Base-by-base conservation (phyloP, 1,140 invertebrate genomes). In the Schlechtendalia chinensis region DNA sequence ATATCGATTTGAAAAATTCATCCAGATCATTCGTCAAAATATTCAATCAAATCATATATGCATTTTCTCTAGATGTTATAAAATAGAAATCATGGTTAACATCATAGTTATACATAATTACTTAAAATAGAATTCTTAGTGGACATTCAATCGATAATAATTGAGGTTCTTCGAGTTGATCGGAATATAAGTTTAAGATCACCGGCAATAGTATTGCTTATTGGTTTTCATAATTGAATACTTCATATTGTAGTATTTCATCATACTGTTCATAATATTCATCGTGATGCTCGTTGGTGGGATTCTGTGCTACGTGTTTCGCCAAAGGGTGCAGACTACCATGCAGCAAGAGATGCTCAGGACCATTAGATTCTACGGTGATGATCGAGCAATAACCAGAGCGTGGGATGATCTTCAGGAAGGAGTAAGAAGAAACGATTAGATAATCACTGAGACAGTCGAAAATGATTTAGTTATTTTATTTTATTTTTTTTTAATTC, bases 231-330 rank as follows among this genome's bases (percentile, higher is more conserved):
- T 83, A 39, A 39, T 8, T 8, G 32, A 39, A 39, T 8, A 39
- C 3, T 39, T 39, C 32, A 8, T 39, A 8, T 89, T 90, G 32
- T 88, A 96, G 93, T 96, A 96, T 85, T 94, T 94, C 86, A 93
- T 96, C 83, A 88, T 94, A 22, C 88, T 96, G 32, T 91, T 96
- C 83, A 87, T 95, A 81, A 90, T 96, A 77, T 95, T 96, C 85
- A 92, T 96, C 77, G 92, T 92, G 74, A 92, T 96, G 89, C 86
- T 96, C 81, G 91, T 96, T 83, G 94, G 94, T 27, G 95, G 94
- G 22, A 93, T 96, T 75, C 87, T 97, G 54, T 93, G 93, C 32
- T 96, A 95, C 84, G 93, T 96, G 50, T 96, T 96, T 86, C 89
- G 93, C 67, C 91, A 91, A 82, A 91, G 94, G 85, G 90, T 94